A percentile compares a stretch with the other conserved stretches of the same genome.
phyloP scores from a whole-genome alignment of 2,888 invertebrate species.

The Platerodrilus igneus region DNA sequence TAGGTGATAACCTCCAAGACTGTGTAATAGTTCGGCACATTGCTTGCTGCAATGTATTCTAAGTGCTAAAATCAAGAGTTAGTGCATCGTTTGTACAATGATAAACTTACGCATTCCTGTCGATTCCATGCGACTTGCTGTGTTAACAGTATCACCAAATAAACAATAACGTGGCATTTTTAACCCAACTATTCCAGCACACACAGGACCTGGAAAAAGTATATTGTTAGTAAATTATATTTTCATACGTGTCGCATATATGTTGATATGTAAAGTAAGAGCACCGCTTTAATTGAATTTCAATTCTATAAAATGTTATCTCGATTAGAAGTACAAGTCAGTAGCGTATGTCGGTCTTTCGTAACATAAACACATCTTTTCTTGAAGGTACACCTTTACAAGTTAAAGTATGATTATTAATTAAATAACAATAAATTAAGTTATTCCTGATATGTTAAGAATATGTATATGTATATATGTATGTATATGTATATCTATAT shows the following conservation, averaged over 20 bases:
- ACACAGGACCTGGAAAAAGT: constrained; percentile 66
- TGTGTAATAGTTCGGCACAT: constrained; percentile 64
- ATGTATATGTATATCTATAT: too few species aligned
- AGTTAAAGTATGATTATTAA: too few species aligned
- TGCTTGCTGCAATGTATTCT: constrained; percentile 79
- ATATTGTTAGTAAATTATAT: background rate
- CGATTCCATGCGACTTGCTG: constrained; percentile 83
- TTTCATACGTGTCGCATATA: constrained; percentile 1
- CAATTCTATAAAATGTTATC: too few species aligned
- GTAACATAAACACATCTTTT: too few species aligned
- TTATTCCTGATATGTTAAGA: too few species aligned
- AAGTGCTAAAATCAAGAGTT: constrained; percentile 56
- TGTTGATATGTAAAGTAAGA: background rate
- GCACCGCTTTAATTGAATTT: too few species aligned
- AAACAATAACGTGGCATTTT: constrained; percentile 93
- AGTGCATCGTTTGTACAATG: constrained; percentile 1
- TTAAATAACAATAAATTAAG: too few species aligned
- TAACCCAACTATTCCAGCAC: constrained; percentile 86
- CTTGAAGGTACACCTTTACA: too few species aligned
- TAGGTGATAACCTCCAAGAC: constrained; percentile 70
- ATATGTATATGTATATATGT: too few species aligned
- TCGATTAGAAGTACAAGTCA: background rate
- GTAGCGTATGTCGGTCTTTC: too few species aligned
- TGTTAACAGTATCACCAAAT: constrained; percentile 91
- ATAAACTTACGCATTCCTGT: constrained; percentile 67